These are phyloP conservation scores for Smutsia temminckii DNA, from an alignment of 2,797 vertebrate genomes.

Conservation along the genomic window DNA sequence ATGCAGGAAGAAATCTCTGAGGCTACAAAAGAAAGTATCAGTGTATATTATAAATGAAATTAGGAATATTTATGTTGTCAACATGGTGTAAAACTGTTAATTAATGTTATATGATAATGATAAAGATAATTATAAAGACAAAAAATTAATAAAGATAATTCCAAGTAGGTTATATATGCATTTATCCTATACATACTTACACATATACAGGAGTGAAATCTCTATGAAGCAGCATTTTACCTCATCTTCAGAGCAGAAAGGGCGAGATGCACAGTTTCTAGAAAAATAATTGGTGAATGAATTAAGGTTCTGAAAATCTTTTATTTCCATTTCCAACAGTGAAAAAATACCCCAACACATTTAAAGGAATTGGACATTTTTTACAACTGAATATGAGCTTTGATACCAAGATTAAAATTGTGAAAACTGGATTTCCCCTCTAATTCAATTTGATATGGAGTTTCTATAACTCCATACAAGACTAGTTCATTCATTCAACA, in stretches of 20 bases:
- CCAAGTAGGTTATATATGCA: not conserved
- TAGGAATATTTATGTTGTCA: not conserved
- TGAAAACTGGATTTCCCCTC: not conserved
- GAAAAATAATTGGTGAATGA: not conserved
- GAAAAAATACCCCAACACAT: not conserved
- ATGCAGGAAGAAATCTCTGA: not conserved
- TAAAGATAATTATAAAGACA: not conserved
- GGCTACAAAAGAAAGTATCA: not conserved
- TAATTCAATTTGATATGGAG: not conserved
- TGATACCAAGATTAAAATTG: not conserved
- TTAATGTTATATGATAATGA: not conserved
- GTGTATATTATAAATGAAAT: not conserved
- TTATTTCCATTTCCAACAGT: not conserved
- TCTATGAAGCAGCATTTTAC: not conserved
- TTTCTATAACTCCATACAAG: not conserved
- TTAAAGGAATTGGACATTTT: not conserved
- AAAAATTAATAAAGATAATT: not conserved
- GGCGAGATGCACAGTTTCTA: rapidly evolving
- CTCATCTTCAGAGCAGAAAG: not conserved
- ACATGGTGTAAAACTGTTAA: not conserved
- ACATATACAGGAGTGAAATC: rapidly evolving
- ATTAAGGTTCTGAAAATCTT: not conserved
- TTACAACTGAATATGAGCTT: not conserved
- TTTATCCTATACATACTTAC: rapidly evolving
- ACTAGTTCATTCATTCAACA: not conserved